phyloP scores from a whole-genome alignment of 2,113 vertebrate species.

The Callocephalon fimbriatum region DNA sequence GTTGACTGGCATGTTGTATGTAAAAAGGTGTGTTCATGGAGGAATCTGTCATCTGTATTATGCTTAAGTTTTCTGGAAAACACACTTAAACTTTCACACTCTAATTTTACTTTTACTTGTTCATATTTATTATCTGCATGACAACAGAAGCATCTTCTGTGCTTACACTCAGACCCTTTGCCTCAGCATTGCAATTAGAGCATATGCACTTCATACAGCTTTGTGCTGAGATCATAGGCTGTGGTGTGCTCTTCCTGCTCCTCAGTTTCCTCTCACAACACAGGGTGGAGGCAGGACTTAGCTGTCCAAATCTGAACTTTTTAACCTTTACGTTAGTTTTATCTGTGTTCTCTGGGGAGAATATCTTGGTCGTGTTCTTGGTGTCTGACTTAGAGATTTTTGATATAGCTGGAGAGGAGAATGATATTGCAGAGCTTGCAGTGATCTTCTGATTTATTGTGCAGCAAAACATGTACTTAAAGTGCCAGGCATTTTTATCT shows the following conservation, averaged over 20 bases:
- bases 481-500: neutral
- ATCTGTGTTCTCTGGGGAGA: neutral
- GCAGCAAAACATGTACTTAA: neutral
- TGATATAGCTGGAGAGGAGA: neutral
- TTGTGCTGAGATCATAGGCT: neutral
- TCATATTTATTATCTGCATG: neutral
- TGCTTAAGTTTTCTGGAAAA: neutral
- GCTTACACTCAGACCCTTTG: neutral
- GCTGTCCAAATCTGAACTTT: neutral
- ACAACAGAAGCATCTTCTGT: neutral
- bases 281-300: neutral
- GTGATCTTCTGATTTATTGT: neutral
- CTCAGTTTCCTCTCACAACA: neutral
- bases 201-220: rapidly evolving
- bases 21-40: neutral
- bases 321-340: neutral
- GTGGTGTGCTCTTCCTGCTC: neutral
- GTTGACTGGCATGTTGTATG: neutral
- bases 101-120: neutral
- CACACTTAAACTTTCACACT: neutral
- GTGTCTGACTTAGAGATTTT: neutral
- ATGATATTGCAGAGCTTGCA: neutral
- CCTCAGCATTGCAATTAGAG: neutral
- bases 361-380: neutral
- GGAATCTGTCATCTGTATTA: neutral